phyloP scores from a whole-genome alignment of 2,888 invertebrate genomes.

The Dynastes grantii region DNA sequence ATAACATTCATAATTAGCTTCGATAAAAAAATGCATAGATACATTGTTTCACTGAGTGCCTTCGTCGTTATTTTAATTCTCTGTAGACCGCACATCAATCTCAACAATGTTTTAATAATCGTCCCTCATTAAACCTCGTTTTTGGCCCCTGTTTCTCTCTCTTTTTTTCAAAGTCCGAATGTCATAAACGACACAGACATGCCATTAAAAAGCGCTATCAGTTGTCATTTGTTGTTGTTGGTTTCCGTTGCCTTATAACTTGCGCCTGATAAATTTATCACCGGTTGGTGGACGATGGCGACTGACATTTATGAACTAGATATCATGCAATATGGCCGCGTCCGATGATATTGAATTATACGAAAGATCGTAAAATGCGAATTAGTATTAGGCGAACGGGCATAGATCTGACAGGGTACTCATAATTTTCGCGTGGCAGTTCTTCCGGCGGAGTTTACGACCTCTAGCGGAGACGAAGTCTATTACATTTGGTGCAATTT shows the following conservation, averaged over 20 bases:
- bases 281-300: background rate
- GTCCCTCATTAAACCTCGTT: too few relatives aligned
- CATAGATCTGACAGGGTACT: background rate
- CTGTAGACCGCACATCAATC: too few relatives aligned
- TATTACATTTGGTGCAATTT: too few relatives aligned
- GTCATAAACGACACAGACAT: constrained; percentile 1
- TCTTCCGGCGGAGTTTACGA: too few relatives aligned
- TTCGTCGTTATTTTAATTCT: too few relatives aligned
- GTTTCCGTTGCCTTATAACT: background rate
- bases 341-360: constrained; percentile 16
- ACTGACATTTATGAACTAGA: constrained; percentile 12
- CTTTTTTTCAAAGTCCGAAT: background rate
- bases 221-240: constrained; percentile 10
- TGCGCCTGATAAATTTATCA: constrained; percentile 4
- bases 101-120: too few relatives aligned
- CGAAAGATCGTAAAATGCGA: constrained; percentile 15
- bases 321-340: background rate
- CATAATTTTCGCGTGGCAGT: background rate
- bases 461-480: too few relatives aligned
- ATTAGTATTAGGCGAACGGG: background rate
- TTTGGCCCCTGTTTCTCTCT: too few relatives aligned
- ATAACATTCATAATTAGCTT: too few relatives aligned
- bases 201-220: constrained; percentile 7
- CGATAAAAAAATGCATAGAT: too few relatives aligned
- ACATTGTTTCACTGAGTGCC: too few relatives aligned